A percentile compares a stretch with the other conserved stretches of the same genome.
phyloP scores from a whole-genome alignment of 2,797 vertebrate genomes.

The Acanthornis magna region DNA sequence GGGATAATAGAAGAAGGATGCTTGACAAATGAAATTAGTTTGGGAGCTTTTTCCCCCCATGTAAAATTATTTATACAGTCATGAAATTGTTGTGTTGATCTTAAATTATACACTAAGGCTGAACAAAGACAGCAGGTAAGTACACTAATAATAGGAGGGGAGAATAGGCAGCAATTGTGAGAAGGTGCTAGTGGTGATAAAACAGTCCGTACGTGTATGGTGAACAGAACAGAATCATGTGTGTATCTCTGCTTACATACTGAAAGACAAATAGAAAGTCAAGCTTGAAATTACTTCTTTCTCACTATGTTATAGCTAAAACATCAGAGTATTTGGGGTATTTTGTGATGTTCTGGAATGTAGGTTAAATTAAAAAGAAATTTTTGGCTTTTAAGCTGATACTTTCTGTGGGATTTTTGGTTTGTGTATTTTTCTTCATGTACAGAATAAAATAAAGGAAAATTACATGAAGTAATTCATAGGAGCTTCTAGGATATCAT shows the following conservation, averaged over 20 bases:
- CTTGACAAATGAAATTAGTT: background rate
- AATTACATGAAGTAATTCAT: background rate
- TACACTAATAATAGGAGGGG: background rate
- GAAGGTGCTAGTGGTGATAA: background rate
- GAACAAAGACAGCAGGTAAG: slow-evolving; percentile 46
- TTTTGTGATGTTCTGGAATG: background rate
- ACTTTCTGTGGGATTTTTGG: background rate
- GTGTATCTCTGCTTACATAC: background rate
- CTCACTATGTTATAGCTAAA: background rate
- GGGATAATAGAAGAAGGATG: background rate
- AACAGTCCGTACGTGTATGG: background rate
- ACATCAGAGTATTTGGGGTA: background rate
- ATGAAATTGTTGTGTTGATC: background rate
- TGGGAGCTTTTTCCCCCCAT: background rate
- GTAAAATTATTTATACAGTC: background rate
- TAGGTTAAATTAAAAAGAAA: background rate
- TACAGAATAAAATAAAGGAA: slow-evolving; percentile 31
- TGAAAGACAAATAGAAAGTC: background rate
- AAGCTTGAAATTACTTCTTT: background rate
- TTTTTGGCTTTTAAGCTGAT: background rate
- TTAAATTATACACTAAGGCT: background rate
- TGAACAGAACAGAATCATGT: background rate
- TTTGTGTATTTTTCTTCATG: slow-evolving; percentile 27
- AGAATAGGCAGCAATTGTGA: background rate
- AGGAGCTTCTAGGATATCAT: background rate